Evolutionary conservation across 2,797 vertebrate species (phyloP).

Genomic region (Aphelocoma californica): DNA sequence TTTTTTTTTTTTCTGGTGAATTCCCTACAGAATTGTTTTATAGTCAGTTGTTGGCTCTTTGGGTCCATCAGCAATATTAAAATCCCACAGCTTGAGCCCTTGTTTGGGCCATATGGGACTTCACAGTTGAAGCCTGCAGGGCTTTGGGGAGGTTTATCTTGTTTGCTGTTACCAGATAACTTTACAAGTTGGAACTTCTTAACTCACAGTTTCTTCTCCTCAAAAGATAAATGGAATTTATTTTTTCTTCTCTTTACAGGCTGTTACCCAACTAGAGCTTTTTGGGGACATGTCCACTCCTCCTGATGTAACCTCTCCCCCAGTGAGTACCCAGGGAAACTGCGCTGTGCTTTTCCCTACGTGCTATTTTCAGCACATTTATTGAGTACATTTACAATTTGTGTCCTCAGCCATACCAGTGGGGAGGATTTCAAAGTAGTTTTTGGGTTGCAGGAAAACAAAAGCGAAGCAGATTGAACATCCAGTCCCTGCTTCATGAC

Average conservation of each 20-base stretch:
- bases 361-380: not conserved
- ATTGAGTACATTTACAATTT: not conserved
- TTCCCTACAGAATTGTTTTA: not conserved
- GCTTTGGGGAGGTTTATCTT: not conserved
- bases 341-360: not conserved
- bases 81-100: not conserved
- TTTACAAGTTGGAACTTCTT: not conserved
- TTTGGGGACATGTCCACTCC: conserved; percentile 99
- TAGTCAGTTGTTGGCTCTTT: not conserved
- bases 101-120: not conserved
- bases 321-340: conserved; percentile 81
- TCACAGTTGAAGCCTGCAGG: not conserved
- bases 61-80: not conserved
- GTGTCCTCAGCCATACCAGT: not conserved
- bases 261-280: conserved; percentile 98
- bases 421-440: not conserved
- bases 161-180: not conserved
- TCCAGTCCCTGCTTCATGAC: not conserved
- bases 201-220: not conserved
- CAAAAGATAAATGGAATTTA: not conserved
- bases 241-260: conserved; percentile 78
- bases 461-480: not conserved
- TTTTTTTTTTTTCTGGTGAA: not conserved
- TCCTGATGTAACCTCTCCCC: conserved; percentile 97
- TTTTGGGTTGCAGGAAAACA: not conserved